Evolutionary conservation across 1,140 invertebrate species (phyloP), one percentile per base, ranked within the genome.

Genomic region (Drosophila prosaltans): DNA sequence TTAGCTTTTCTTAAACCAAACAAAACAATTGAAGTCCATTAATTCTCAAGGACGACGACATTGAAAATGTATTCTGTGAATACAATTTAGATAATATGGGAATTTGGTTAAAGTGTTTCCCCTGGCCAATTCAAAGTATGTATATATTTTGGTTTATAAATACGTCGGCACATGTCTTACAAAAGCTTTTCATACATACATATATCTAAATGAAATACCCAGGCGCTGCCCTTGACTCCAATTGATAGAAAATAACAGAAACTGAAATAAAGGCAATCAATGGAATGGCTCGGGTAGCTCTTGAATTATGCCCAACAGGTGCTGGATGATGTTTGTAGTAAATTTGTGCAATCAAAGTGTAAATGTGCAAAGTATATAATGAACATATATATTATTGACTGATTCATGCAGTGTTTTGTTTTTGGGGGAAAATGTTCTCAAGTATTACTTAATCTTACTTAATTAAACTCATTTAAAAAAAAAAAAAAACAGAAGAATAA

Each of bases 171-270:
- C 65, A 69, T 60, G 67, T 65, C 55, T 69, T 76, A 73, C 40
- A 76, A 76, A 76, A 76, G 59, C 67, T 64, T 51, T 60, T 6
- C 54, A 77, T 32, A 74, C 11, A 65, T 26, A 54, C 6, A 32
- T 21, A 59, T 21, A 67, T 26, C 0, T 48, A 24, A 8, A 7
- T 45, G 39, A 40, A 40, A 40, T 40, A 40, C 6, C 43, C 16
- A 57, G 30, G 63, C 28, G 76, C 51, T 75, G 81, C 81, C 81
- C 81, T 85, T 85, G 82, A 86, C 72, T 83, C 51, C 59, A 43
- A 65, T 69, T 26, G 59, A 62, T 58, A 58, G 32, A 65, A 70
- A 40, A 51, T 58, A 11, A 45, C 8, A n/a, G 21, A 11, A 45
- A 45, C 0, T 6, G 16, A 45, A n/a, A 45, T 1, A 24, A n/a